A percentile compares a stretch with the other conserved stretches of the same genome.
phyloP scores from a whole-genome alignment of 2,797 vertebrate genomes.

The Rhinophrynus dorsalis region DNA sequence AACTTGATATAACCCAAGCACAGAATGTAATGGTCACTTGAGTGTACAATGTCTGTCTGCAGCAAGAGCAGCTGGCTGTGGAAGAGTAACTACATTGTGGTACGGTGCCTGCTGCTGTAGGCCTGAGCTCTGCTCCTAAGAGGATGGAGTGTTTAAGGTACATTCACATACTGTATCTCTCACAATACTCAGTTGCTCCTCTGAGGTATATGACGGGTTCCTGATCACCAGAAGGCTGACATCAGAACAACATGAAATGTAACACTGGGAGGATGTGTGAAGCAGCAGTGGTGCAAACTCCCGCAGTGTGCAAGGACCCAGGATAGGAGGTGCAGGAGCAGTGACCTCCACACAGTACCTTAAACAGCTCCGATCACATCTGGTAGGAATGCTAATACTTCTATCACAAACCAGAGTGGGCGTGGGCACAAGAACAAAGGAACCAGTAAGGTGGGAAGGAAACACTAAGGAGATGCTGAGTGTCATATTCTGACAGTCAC shows the following conservation, averaged over 20 bases:
- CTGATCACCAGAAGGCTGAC: slow-evolving; percentile 45
- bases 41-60: background rate
- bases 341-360: slow-evolving; percentile 52
- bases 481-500: slow-evolving; percentile 16
- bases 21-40: slow-evolving; percentile 1
- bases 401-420: slow-evolving; percentile 35
- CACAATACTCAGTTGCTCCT: slow-evolving; percentile 3
- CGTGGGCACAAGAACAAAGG: slow-evolving; percentile 21
- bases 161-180: slow-evolving; percentile 28
- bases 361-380: slow-evolving; percentile 48
- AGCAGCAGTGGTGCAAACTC: background rate
- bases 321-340: slow-evolving; percentile 47
- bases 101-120: slow-evolving; percentile 5
- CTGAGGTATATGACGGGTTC: slow-evolving; percentile 53
- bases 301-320: slow-evolving; percentile 8
- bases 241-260: slow-evolving; percentile 42
- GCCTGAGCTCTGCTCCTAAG: slow-evolving; percentile 9
- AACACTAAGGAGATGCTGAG: slow-evolving; percentile 46
- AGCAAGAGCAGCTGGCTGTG: slow-evolving; percentile 22
- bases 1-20: no score
- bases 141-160: slow-evolving; percentile 37
- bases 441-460: slow-evolving; percentile 15
- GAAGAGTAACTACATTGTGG: slow-evolving; percentile 20
- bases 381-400: slow-evolving; percentile 38
- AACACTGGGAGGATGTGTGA: slow-evolving; percentile 24